Percentiles rank a stretch among this genome's conserved stretches.
Conservation (phyloP, 2,797 vertebrate genomes). For the Lutjanus campechanus region DNA sequence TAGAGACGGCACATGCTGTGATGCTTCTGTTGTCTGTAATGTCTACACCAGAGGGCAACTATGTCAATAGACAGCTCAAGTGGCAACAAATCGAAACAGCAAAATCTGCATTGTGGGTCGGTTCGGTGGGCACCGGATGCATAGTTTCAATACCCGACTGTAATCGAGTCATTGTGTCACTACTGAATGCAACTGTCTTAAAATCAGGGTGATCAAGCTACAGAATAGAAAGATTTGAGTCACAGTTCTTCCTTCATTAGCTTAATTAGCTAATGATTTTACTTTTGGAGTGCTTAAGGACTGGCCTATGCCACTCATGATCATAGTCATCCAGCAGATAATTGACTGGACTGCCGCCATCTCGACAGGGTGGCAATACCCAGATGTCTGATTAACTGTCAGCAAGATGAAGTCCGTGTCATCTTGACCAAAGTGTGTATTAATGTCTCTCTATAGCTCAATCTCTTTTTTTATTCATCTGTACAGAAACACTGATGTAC, state of each 20-base stretch:
- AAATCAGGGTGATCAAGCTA: constrained; percentile 54
- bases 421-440: constrained; percentile 77
- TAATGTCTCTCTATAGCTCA: constrained; percentile 66
- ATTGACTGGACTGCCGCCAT: constrained; percentile 79
- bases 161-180: constrained; percentile 12
- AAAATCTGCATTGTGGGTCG: too few species aligned
- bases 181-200: constrained; percentile 36
- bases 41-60: too few species aligned
- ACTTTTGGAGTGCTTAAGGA: constrained; percentile 70
- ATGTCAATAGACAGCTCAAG: too few species aligned
- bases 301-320: constrained; percentile 70
- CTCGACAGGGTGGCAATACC: constrained; percentile 72
- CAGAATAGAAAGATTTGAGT: constrained; percentile 59
- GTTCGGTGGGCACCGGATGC: too few species aligned
- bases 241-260: constrained; percentile 65
- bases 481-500: constrained; percentile 79
- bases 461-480: constrained; percentile 68
- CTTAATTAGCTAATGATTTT: constrained; percentile 71
- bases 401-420: constrained; percentile 71
- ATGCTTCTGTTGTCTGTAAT: too few species aligned
- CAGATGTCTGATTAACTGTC: constrained; percentile 82
- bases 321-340: constrained; percentile 74
- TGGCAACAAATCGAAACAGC: too few species aligned
- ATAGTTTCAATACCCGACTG: not conserved
- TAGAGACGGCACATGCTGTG: too few species aligned